Conservation (phyloP, 1,140 invertebrate genomes). For the Diachasmimorpha longicaudata region DNA sequence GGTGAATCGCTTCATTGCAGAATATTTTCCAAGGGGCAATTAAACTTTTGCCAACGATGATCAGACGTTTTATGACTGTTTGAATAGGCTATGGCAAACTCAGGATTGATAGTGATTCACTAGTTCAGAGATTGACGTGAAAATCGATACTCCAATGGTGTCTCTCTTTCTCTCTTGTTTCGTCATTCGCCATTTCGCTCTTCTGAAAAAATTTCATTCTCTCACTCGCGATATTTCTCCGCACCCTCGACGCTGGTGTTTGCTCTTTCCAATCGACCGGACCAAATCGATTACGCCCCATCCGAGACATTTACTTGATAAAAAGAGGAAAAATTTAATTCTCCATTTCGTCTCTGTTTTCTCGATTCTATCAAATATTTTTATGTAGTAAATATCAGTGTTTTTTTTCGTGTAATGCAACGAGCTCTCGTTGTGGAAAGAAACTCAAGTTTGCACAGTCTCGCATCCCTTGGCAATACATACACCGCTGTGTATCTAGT, state of each 20-base stretch:
- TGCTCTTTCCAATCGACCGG: conserved; percentile 21
- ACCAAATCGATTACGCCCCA: conserved; percentile 22
- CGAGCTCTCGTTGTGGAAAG: no score
- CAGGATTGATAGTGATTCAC: neutral
- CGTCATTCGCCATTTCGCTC: neutral
- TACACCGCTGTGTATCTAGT: no score
- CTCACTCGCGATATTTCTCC: neutral
- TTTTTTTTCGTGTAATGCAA: neutral
- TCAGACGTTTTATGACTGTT: neutral
- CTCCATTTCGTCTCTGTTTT: neutral
- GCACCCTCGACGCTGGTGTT: conserved; percentile 19
- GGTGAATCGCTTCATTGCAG: neutral
- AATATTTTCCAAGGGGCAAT: neutral
- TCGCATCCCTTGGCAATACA: neutral
- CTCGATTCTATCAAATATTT: neutral
- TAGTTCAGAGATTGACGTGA: neutral
- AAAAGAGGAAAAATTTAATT: conserved; percentile 1
- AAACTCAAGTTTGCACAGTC: neutral
- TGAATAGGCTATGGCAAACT: neutral
- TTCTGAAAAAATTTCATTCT: neutral
- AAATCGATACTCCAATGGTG: neutral
- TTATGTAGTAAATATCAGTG: neutral
- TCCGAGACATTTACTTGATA: conserved; percentile 16
- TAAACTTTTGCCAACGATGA: neutral
- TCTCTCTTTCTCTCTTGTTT: conserved; percentile 3